Base-by-base conservation (phyloP, 2,888 invertebrate species). In the Tiphia femorata region DNA sequence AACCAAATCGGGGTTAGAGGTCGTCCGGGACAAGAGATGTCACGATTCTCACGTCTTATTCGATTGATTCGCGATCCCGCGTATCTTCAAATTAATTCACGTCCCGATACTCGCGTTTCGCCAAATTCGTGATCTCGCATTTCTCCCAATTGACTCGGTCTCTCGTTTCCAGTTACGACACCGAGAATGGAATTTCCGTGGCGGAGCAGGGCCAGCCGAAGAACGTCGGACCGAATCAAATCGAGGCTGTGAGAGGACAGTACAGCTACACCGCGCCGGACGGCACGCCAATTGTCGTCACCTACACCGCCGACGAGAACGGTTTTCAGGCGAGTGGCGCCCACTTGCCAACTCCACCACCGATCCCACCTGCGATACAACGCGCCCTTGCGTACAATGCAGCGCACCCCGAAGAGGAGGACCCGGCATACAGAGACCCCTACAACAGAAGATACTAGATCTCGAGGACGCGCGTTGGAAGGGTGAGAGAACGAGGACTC, bases 341-440 rank as follows among this genome's bases (percentile, higher is more conserved):
- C 42, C 93, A 93, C 81, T 84, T 93, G 38, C 93, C 93, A 10
- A 93, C 93, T 6, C 91, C 93, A 3, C 93, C 93, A n/a, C 92
- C 93, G 16, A 90, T 92, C 65, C 93, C 93, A 6, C 86, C 88
- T 48, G 92, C 90, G 66, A 93, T 93, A 66, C 89, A 89, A 73
- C 88, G 87, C 62, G 88, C 91, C 41, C 81, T 91, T 64, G 90
- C 90, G 16, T 89, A 87, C 82, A 85, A 90, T 62, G 84, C 84
- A 16, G 84, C 84, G 29, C 85, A 85, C 58, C 85, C 85, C 35
- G 84, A 84, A 62, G 84, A 84, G 67, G 84, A 85, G 57, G 80
- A 82, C 55, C n/a, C n/a, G n/a, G n/a, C n/a, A n/a, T n/a, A n/a
- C n/a, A n/a, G n/a, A n/a, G n/a, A n/a, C n/a, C 80, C 81, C 6